Percentiles rank a stretch among this genome's conserved stretches.
phyloP scores from a whole-genome alignment of 2,888 invertebrate species.

The Leucozona laternaria region DNA sequence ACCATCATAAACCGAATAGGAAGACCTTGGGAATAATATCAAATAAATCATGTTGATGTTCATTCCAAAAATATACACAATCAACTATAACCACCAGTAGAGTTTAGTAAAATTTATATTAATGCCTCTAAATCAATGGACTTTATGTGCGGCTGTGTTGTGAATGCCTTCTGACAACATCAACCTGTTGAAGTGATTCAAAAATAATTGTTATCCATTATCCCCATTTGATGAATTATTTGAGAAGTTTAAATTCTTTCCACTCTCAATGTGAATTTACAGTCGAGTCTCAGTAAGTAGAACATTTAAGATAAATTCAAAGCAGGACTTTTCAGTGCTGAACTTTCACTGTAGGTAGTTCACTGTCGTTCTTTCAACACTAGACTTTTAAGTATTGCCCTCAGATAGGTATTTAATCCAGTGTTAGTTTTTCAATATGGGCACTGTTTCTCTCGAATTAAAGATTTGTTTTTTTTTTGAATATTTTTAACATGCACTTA shows the following conservation, averaged over 20 bases:
- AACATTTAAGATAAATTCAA: not conserved
- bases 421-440: too few species aligned
- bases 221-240: too few species aligned
- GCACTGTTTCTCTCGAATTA: too few species aligned
- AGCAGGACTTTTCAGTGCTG: too few species aligned
- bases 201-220: not conserved
- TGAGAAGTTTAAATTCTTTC: not conserved
- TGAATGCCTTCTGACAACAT: not conserved
- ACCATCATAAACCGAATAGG: not conserved
- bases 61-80: not conserved
- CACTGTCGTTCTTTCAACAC: too few species aligned
- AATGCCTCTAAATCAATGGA: not conserved
- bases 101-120: slow-evolving; percentile 2
- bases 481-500: too few species aligned
- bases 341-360: too few species aligned
- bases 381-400: too few species aligned
- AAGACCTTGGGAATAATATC: not conserved
- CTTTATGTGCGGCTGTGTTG: not conserved
- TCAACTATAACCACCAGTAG: not conserved
- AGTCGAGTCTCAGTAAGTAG: not conserved
- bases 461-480: too few species aligned
- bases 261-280: not conserved
- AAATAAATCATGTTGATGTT: slow-evolving; percentile 38
- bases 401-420: too few species aligned
- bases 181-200: slow-evolving; percentile 1